Evolutionary conservation across 2,113 vertebrate genomes (phyloP).

Genomic region (Leucoraja erinaceus): DNA sequence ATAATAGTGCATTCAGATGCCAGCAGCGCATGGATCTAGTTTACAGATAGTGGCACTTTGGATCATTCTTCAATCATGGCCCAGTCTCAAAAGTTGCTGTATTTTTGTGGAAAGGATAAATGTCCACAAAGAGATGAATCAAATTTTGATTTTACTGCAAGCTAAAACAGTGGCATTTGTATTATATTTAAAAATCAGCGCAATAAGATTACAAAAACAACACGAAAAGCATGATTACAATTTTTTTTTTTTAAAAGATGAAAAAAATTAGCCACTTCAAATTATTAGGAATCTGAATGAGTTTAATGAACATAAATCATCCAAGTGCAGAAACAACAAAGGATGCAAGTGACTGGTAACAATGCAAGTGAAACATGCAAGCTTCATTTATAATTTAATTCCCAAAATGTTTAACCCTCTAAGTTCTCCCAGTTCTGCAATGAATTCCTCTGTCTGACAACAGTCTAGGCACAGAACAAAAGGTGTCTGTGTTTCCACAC

Average conservation of each 20-base stretch:
- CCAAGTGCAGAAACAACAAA: neutral
- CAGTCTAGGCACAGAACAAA: constrained; percentile 39
- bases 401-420: constrained; percentile 23
- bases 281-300: constrained; percentile 18
- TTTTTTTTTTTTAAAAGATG: no score
- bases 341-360: neutral
- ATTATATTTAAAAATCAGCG: constrained; percentile 2
- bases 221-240: neutral
- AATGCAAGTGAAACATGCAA: constrained; percentile 35
- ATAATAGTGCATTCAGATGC: constrained; percentile 37
- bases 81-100: constrained; percentile 22
- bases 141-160: constrained; percentile 3
- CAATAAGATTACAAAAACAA: constrained; percentile 25
- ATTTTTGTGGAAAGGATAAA: neutral
- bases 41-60: neutral
- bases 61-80: neutral
- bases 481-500: neutral
- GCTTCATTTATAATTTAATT: neutral
- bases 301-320: constrained; percentile 8
- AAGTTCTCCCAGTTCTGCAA: constrained; percentile 35
- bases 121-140: constrained; percentile 9
- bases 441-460: constrained; percentile 34
- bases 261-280: constrained; percentile 26
- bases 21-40: constrained; percentile 9
- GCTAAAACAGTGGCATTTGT: neutral